Base-by-base conservation (phyloP, 2,888 invertebrate species). In the Lasioglossum villosulum region DNA sequence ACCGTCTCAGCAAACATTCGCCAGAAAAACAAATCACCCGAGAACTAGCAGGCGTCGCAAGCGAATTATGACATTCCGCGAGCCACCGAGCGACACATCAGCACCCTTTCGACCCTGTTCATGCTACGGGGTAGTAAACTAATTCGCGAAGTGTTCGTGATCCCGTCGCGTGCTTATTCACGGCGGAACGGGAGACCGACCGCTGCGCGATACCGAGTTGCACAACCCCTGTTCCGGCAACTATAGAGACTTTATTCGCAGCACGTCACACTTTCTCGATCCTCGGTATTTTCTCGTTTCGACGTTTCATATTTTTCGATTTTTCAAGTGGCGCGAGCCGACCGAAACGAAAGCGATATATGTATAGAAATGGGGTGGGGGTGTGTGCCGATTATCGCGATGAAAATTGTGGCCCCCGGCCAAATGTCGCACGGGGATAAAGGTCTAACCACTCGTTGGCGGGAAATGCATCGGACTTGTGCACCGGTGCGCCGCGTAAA, bases 371-470 rank as follows among this genome's bases (percentile, higher is more conserved):
- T 1, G 27, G 6, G 59, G n/a, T 23, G 37, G 68, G 68, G 37
- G 37, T 37, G 23, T 16, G 19, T 30, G 45, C 48, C 85, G 85
- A 90, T 90, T 88, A 90, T 91, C 90, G 81, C 88, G 88, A 91
- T 91, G 91, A 90, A 91, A 91, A 91, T 90, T 91, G 90, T 90
- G 89, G 89, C 86, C 87, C 82, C 77, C 87, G 78, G 90, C 91
- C 91, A 91, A 90, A 91, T 91, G 91, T 91, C 91, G 90, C 91
- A 89, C 91, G 89, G 89, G 91, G 91, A 91, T 91, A 91, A 91
- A 91, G 91, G 91, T 89, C 89, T 88, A 87, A 89, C 89, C 90
- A 83, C 85, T 86, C 88, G 90, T 90, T 87, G 91, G 82, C 87
- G 88, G 91, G 87, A 90, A 91, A 90, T 86, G 86, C 91, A 86